Percentiles rank a stretch among this genome's conserved stretches.
Conservation (phyloP, 2,113 vertebrate species). For the Herpailurus yagouaroundi region DNA sequence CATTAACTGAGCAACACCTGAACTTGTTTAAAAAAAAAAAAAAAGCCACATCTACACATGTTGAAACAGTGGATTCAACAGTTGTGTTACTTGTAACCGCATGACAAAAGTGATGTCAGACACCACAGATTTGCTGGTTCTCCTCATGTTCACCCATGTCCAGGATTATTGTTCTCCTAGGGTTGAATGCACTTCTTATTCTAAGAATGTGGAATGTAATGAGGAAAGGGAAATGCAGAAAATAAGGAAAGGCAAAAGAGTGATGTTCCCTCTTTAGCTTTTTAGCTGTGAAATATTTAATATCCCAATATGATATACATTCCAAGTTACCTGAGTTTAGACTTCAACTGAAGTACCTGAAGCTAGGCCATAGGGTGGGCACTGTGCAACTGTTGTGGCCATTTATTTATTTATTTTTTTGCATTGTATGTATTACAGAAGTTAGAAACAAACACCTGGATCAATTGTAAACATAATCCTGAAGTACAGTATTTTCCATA, state of each 20-base stretch:
- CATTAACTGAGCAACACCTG: constrained; percentile 86
- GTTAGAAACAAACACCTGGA: constrained; percentile 92
- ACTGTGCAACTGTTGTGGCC: constrained; percentile 91
- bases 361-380: constrained; percentile 90
- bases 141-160: constrained; percentile 85
- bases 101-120: constrained; percentile 82
- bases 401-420: constrained; percentile 85
- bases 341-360: constrained; percentile 96
- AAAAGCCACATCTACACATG: constrained; percentile 85
- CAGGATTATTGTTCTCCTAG: constrained; percentile 80
- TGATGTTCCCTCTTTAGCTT: constrained; percentile 87
- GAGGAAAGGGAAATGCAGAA: constrained; percentile 88
- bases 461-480: constrained; percentile 94
- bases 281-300: constrained; percentile 87
- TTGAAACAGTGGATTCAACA: constrained; percentile 86
- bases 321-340: constrained; percentile 98
- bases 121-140: constrained; percentile 87
- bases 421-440: constrained; percentile 89
- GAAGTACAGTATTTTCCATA: constrained; percentile 90
- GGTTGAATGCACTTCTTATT: constrained; percentile 85
- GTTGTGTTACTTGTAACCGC: constrained; percentile 83
- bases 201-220: constrained; percentile 90
- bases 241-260: constrained; percentile 91
- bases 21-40: constrained; percentile 79
- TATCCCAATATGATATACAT: constrained; percentile 92